Conservation (phyloP, 1,140 invertebrate species). For the Cydia amplana region DNA sequence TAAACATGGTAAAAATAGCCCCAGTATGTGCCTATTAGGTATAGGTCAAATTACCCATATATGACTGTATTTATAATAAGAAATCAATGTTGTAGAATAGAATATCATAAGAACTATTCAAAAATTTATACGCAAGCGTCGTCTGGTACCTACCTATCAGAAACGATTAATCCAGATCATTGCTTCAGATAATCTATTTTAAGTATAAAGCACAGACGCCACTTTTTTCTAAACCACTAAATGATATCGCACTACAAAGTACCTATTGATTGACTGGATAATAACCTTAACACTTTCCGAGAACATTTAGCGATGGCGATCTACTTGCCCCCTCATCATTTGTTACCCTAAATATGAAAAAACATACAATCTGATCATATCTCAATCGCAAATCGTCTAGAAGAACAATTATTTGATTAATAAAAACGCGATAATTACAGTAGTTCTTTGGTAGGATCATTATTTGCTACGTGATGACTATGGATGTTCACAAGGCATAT, state of each 20-base stretch:
- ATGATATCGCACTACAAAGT: not conserved
- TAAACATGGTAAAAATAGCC: no score
- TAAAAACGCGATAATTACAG: conserved; percentile 14
- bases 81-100: no score
- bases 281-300: not conserved
- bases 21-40: no score
- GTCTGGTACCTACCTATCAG: not conserved
- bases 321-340: not conserved
- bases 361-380: not conserved
- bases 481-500: not conserved
- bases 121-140: not conserved
- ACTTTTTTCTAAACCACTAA: conserved; percentile 4
- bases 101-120: no score
- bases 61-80: no score
- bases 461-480: conserved; percentile 6
- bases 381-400: not conserved
- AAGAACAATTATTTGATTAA: conserved; percentile 12
- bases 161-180: not conserved
- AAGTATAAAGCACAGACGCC: not conserved
- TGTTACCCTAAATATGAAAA: not conserved
- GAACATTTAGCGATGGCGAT: not conserved
- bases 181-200: not conserved
- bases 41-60: no score
- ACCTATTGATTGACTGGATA: not conserved
- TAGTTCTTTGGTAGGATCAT: not conserved